Evolutionary conservation across 2,113 vertebrate species (phyloP), one percentile per base, ranked within the genome.

Genomic region (Mormyrus lacerda): DNA sequence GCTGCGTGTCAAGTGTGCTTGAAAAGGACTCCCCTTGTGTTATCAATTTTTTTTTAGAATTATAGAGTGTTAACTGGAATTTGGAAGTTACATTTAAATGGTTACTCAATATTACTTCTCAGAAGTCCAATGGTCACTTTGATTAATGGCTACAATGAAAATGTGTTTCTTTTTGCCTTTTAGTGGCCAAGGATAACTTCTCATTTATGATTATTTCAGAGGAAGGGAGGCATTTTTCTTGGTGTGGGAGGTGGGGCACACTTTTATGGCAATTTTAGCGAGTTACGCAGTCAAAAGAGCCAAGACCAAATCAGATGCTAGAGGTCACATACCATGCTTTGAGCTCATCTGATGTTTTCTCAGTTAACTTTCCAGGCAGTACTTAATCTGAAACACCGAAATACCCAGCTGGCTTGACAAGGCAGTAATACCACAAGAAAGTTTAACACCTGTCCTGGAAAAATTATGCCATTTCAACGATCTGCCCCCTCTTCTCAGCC

Each of bases 51-150:
- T 85, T 85, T 85, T 48, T 50, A 85, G 83, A 85, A 85, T 85
- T 85, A 85, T 47, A 48, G 83, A 15, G 9, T n/a, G 6, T 85
- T 85, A 85, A 11, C 5, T 24, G 24, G 83, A 85, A 85, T 48
- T 85, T 85, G 44, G 24, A 85, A 85, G 21, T 85, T 50, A 50
- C 83, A 31, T 85, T 50, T 85, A 85, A 47, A 31, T 50, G 47
- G 24, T 85, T 85, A 85, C 83, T 85, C 83, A 85, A 85, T 48
- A 27, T 85, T 85, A 48, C 21, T 85, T 50, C 47, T n/a, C 83
- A 47, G 45, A 85, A 85, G 83, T 85, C 47, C 10, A 85, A 85
- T n/a, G 83, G 47, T 85, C 83, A 50, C 24, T 50, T 50, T 48
- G 83, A 85, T 50, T 48, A 85, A 85, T 85, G 15, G 8, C 8